Evolutionary conservation across 2,113 vertebrate species (phyloP), one percentile per base, ranked within the genome.

Genomic region (Bufo bufo): DNA sequence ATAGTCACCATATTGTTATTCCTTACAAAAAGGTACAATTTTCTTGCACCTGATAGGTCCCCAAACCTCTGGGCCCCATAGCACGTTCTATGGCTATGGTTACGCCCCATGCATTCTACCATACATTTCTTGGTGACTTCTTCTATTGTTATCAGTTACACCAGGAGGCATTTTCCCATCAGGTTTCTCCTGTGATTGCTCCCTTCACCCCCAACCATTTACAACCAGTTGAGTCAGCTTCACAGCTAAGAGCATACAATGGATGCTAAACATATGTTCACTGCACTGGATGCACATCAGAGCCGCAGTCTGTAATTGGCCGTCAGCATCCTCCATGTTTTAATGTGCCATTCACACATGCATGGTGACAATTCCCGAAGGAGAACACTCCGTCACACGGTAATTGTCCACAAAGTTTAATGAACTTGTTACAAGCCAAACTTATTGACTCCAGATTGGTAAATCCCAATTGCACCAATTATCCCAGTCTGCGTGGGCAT

Each of bases 391-490:
- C 72, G 77, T 88, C 80, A 88, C 47, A 63, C 80, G 56, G 63
- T 88, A 83, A 88, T 83, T 77, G 80, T 84, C 81, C 87, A 77
- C 47, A 88, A 88, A 83, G 87, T 83, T 83, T 88, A 88, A 88
- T 88, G 58, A 75, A 50, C 69, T 80, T 88, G 77, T 88, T 88
- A 87, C 50, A 87, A 87, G 86, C 52, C 79, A 74, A 58, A 82
- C 54, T n/a, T 88, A 88, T 84, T 77, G 87, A 77, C 87, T 88
- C 71, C 71, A 88, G 87, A 88, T 89, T 90, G 90, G 92, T 91
- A 92, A 92, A 92, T 92, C 92, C 91, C 90, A 89, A 77, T 47
- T 0, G 89, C 89, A 92, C 90, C 92, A 91, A 92, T 93, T 92
- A 93, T 85, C 90, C 0, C 0, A 89, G 88, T 90, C 92, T 91